phyloP scores from a whole-genome alignment of 1,140 invertebrate species.

The Venturia canescens region DNA sequence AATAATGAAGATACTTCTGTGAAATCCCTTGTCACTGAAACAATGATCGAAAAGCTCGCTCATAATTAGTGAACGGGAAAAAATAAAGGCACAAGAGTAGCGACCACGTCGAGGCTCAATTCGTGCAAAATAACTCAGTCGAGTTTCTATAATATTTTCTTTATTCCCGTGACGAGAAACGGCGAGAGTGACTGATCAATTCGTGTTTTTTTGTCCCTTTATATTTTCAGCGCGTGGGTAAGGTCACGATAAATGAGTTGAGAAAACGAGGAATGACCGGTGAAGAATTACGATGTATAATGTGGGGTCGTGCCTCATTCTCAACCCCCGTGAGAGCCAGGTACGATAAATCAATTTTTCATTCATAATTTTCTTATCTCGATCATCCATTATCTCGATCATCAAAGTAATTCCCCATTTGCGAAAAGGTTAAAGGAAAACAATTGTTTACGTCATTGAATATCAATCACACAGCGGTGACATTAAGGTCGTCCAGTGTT shows the following conservation, averaged over 20 bases:
- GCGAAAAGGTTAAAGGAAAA: background rate
- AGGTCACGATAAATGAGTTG: conserved; percentile 90
- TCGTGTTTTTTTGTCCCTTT: background rate
- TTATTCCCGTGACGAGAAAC: background rate
- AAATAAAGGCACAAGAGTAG: no score
- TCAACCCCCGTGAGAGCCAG: conserved; percentile 88
- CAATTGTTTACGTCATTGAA: background rate
- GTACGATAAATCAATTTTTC: conserved; percentile 67
- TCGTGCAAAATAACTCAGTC: no score
- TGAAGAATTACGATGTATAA: conserved; percentile 88
- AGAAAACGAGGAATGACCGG: conserved; percentile 90
- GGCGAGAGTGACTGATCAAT: no score
- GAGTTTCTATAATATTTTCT: background rate
- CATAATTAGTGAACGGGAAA: no score
- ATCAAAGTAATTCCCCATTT: background rate
- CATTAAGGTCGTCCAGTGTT: no score
- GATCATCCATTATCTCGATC: background rate
- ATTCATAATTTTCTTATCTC: background rate
- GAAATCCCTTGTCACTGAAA: no score
- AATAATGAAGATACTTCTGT: no score
- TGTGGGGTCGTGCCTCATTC: conserved; percentile 92
- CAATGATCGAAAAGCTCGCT: no score
- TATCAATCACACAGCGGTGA: no score
- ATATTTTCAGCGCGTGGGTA: conserved; percentile 85
- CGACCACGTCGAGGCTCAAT: no score